Evolutionary conservation across 2,888 invertebrate genomes (phyloP).

Genomic region (Acronicta aceris): DNA sequence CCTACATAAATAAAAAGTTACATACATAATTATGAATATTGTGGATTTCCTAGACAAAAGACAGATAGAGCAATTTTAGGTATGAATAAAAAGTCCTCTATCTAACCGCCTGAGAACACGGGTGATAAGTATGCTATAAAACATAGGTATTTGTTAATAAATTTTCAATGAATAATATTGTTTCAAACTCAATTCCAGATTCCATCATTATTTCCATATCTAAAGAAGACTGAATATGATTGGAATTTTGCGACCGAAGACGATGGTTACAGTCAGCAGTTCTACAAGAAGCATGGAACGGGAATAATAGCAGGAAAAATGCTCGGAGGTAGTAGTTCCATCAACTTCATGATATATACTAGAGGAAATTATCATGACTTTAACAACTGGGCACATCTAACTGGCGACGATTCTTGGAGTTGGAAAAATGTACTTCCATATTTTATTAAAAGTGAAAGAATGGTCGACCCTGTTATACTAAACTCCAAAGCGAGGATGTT

Average conservation of each 20-base stretch:
- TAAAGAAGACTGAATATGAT: conserved; percentile 43
- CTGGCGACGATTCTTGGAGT: conserved; percentile 86
- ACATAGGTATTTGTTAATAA: no score
- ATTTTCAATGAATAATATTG: no score
- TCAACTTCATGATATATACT: conserved; percentile 87
- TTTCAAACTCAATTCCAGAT: conserved; percentile 24
- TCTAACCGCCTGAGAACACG: no score
- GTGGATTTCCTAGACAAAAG: no score
- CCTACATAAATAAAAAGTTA: no score
- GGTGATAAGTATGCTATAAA: no score
- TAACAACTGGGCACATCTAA: conserved; percentile 83
- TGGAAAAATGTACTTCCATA: conserved; percentile 83
- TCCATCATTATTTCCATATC: conserved; percentile 27
- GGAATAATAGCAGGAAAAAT: conserved; percentile 86
- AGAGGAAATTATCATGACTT: conserved; percentile 71
- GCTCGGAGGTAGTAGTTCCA: conserved; percentile 87
- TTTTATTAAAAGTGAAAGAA: conserved; percentile 82
- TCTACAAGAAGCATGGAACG: conserved; percentile 32
- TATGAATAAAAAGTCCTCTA: no score
- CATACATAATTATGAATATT: no score
- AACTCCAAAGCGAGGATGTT: conserved; percentile 47
- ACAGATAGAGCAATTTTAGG: no score
- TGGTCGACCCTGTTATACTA: conserved; percentile 50
- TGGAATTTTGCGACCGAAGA: conserved; percentile 69
- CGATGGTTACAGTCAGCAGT: conserved; percentile 61